Conservation (phyloP, 1,140 invertebrate genomes). For the honey bee (Apis mellifera) region Amel_HAv3.1 CM009931.2:22265501-22266000, state of each 20-base stretch:
- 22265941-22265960: constrained; percentile 21
- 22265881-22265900: not conserved
- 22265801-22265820: too few species aligned
- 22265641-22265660: constrained; percentile 58
- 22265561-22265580: constrained; percentile 40
- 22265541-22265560: constrained; percentile 40
- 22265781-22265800: too few species aligned
- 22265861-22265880: not conserved
- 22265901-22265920: not conserved
- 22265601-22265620: constrained; percentile 51
- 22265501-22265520: constrained; percentile 4
- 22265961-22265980: constrained; percentile 45
- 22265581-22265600: constrained; percentile 45
- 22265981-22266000: constrained; percentile 54
- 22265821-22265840: too few species aligned
- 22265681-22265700: constrained; percentile 51
- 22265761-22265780: not conserved
- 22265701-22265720: constrained; percentile 43
- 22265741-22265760: constrained; percentile 20
- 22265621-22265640: constrained; percentile 64
- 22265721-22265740: not conserved
- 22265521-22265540: not conserved
- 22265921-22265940: not conserved
- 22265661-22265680: constrained; percentile 44
- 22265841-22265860: not conserved